phyloP scores from a whole-genome alignment of 2,888 invertebrate species.

The Acrocyrtus sp. region DNA sequence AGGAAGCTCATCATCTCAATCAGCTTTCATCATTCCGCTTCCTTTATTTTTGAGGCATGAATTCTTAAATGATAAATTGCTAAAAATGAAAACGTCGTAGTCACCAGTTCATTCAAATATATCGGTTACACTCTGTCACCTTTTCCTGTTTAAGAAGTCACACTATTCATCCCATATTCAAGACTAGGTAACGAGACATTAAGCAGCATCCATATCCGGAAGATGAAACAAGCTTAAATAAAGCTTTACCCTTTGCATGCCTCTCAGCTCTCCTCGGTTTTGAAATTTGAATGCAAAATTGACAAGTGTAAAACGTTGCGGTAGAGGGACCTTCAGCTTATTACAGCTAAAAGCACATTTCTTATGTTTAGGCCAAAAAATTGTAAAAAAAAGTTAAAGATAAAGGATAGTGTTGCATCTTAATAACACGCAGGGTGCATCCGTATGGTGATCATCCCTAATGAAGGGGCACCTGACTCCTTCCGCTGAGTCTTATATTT shows the following conservation, averaged over 20 bases:
- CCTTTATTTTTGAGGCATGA: no score
- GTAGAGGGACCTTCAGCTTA: no score
- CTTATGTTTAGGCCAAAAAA: no score
- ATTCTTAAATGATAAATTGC: constrained; percentile 19
- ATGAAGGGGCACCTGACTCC: constrained; percentile 33
- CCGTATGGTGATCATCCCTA: constrained; percentile 17
- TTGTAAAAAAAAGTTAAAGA: not conserved
- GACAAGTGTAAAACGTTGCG: no score
- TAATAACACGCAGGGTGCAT: constrained; percentile 7
- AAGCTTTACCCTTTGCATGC: no score
- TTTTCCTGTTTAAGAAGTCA: constrained; percentile 2
- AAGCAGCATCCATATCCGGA: not conserved
- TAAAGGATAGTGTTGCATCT: constrained; percentile 19
- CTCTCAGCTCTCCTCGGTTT: not conserved
- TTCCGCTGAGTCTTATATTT: constrained; percentile 8
- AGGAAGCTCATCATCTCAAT: not conserved
- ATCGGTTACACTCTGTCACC: constrained; percentile 24
- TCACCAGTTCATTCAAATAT: not conserved
- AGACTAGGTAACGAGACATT: not conserved
- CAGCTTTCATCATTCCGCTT: not conserved
- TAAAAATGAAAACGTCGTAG: not conserved
- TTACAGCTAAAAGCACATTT: no score
- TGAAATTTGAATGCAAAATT: not conserved
- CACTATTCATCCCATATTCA: no score
- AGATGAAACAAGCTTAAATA: not conserved